phyloP scores from a whole-genome alignment of 2,797 vertebrate genomes.

The Tragopan temminckii region DNA sequence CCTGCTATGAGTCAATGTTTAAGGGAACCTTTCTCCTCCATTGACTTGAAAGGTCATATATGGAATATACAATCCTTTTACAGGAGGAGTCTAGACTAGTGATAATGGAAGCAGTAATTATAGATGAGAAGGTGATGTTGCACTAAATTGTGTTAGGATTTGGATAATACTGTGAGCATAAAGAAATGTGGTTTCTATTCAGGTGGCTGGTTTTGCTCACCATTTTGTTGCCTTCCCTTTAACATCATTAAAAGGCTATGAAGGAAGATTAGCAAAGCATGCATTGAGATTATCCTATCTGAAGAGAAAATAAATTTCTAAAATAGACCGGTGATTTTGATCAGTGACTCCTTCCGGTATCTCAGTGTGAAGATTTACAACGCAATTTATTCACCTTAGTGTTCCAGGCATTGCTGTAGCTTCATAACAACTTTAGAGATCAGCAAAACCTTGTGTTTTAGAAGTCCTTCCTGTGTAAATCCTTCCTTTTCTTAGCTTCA shows the following conservation, averaged over 20 bases:
- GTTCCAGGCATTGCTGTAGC: neutral
- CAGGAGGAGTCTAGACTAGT: neutral
- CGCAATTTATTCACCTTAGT: neutral
- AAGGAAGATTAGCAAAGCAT: neutral
- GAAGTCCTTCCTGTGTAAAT: neutral
- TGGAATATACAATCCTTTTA: neutral
- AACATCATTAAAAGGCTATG: neutral
- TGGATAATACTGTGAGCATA: neutral
- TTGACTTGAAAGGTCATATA: neutral
- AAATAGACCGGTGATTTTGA: neutral
- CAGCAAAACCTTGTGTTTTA: neutral
- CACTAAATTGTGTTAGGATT: neutral
- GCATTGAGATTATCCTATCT: neutral
- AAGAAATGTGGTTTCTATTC: neutral
- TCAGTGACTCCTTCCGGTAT: neutral
- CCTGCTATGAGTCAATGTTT: accelerated
- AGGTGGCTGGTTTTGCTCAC: neutral
- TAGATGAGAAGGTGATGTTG: neutral
- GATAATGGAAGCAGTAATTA: neutral
- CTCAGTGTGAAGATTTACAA: neutral
- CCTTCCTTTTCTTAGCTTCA: neutral
- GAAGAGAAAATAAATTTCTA: neutral
- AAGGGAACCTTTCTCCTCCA: neutral
- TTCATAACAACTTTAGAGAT: neutral
- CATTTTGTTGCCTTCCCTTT: neutral